Conservation (phyloP, 2,888 invertebrate species). For the Acanthosepion pharaonis region DNA sequence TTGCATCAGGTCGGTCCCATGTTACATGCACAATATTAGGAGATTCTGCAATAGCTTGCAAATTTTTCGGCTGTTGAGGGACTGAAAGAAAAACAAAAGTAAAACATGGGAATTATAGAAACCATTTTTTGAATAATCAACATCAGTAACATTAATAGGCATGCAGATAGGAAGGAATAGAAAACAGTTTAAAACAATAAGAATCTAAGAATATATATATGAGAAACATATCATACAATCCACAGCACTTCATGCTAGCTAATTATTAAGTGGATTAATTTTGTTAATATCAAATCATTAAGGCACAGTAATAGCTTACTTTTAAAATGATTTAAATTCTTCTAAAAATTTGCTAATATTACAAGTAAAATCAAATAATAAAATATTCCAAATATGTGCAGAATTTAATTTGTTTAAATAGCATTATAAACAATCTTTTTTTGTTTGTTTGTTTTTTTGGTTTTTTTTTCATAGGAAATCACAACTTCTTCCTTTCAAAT, state of each 20-base stretch:
- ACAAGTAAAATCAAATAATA: too few species aligned
- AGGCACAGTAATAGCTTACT: too few species aligned
- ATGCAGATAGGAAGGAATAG: not conserved
- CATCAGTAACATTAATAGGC: not conserved
- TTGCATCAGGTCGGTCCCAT: constrained; percentile 88
- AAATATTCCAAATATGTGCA: too few species aligned
- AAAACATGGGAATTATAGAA: not conserved
- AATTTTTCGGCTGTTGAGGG: constrained; percentile 94
- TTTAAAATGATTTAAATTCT: too few species aligned
- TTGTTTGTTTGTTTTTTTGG: too few species aligned
- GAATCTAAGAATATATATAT: not conserved
- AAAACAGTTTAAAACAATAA: constrained; percentile 14
- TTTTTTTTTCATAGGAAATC: too few species aligned
- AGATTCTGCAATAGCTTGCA: constrained; percentile 79
- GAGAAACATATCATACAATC: not conserved
- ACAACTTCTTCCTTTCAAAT: too few species aligned
- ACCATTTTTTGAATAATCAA: not conserved
- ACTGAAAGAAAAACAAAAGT: constrained; percentile 79
- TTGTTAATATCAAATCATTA: too few species aligned
- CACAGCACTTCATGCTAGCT: not conserved
- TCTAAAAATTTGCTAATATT: too few species aligned
- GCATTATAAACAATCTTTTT: too few species aligned
- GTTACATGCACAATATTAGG: constrained; percentile 92
- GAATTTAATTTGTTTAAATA: too few species aligned
- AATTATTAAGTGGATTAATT: not conserved